These are phyloP conservation scores for Clanis bilineata DNA, from an alignment of 2,888 invertebrate genomes.

Conservation along the genomic window DNA sequence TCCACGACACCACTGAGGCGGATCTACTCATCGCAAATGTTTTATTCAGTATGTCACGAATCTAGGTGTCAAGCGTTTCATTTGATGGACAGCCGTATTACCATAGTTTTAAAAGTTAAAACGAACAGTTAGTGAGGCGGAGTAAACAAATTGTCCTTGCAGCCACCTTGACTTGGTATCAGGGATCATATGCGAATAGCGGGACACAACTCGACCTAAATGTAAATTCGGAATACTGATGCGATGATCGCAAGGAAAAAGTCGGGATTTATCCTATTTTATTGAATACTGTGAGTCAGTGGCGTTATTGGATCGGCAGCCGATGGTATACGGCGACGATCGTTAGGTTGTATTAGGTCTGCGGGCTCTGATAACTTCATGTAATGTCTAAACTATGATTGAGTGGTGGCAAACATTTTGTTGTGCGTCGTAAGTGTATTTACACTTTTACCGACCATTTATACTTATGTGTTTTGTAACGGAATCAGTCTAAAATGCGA, in stretches of 20 bases:
- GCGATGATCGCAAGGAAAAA: constrained; percentile 37
- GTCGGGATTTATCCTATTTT: constrained; percentile 27
- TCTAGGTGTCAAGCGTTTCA: constrained; percentile 16
- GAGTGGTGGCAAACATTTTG: constrained; percentile 19
- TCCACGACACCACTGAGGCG: not conserved
- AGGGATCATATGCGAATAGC: constrained; percentile 34
- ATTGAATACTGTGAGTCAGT: constrained; percentile 19
- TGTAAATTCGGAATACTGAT: constrained; percentile 49
- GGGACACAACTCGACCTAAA: constrained; percentile 41
- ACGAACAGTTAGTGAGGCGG: constrained; percentile 30
- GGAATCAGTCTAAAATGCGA: not conserved
- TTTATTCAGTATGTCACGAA: not conserved
- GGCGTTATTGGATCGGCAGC: constrained; percentile 16
- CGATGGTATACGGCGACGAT: constrained; percentile 12
- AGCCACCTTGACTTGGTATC: constrained; percentile 46
- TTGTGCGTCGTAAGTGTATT: not conserved
- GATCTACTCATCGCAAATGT: not conserved
- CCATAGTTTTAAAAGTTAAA: constrained; percentile 64
- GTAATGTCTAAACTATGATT: constrained; percentile 26
- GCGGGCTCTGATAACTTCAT: constrained; percentile 9
- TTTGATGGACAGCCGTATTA: constrained; percentile 48
- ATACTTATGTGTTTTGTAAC: not conserved
- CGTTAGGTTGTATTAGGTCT: constrained; percentile 16
- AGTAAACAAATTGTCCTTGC: constrained; percentile 70
- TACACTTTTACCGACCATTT: not conserved